Evolutionary conservation across 2,888 invertebrate species (phyloP).

Genomic region (Lithosia quadra): DNA sequence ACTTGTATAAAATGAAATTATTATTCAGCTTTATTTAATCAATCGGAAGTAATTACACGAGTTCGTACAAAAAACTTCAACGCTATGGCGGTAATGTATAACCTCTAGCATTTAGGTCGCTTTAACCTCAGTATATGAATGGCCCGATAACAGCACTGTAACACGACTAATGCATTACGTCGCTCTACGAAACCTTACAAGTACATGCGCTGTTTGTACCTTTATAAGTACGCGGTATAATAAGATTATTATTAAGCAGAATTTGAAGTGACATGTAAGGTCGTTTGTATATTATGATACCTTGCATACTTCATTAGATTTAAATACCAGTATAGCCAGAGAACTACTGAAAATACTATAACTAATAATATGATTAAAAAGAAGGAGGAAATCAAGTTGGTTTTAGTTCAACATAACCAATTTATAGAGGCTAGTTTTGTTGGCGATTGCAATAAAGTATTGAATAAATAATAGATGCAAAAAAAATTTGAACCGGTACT

Average conservation of each 20-base stretch:
- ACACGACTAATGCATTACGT: conserved; percentile 59
- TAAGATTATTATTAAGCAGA: conserved; percentile 41
- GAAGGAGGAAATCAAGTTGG: background rate
- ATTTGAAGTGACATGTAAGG: conserved; percentile 18
- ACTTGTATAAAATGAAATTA: no score
- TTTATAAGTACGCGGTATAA: conserved; percentile 36
- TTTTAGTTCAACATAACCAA: no score
- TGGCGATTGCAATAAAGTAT: no score
- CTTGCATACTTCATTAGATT: background rate
- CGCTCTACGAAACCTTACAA: conserved; percentile 46
- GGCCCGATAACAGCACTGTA: conserved; percentile 34
- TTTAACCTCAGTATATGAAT: conserved; percentile 29
- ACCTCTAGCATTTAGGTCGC: conserved; percentile 24
- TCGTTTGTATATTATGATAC: conserved; percentile 1
- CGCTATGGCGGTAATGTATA: background rate
- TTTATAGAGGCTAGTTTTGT: no score
- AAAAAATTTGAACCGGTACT: no score
- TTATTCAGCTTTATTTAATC: no score
- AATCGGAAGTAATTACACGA: background rate
- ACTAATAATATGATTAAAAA: background rate
- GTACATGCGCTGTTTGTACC: conserved; percentile 21
- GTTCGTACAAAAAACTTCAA: background rate
- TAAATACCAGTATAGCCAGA: no score
- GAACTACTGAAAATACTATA: no score
- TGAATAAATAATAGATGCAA: no score